Evolutionary conservation across 2,888 invertebrate species (phyloP), one percentile per base, ranked within the genome.

Genomic region (Hypselothyrea guttata): DNA sequence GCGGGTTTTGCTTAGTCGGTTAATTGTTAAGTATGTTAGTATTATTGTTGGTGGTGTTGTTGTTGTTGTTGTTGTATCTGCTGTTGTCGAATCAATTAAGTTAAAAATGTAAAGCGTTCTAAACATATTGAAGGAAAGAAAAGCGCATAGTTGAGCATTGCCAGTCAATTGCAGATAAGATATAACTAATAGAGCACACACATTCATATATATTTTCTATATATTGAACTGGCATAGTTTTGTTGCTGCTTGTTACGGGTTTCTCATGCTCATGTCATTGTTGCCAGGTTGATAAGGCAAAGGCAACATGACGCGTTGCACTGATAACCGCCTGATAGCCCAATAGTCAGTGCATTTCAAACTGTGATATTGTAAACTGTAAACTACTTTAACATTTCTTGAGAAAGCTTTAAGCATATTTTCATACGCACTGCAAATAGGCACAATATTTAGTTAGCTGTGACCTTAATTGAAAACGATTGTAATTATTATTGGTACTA

Each of bases 211-310:
- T 22, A 22, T 2, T n/a, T n/a, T n/a, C n/a, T n/a, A n/a, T n/a
- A n/a, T n/a, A n/a, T 22, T 2, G 22, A 22, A 22, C 56, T 77
- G 76, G 82, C 82, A 77, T 78, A 77, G 75, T 82, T 76, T 63
- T 52, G 54, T 54, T 56, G 34, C 45, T 48, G 48, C 18, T 51
- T 56, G 57, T 54, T 63, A 45, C 51, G 46, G 61, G 40, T 46
- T 54, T 34, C 22, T 28, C 41, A 62, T 68, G 71, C 62, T 62
- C 58, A 30, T 64, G 65, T 70, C 67, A 41, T 70, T 77, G 83
- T 83, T 83, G 77, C 83, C 83, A 67, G 67, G 77, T 75, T 79
- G 83, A 83, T 83, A 81, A 77, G 71, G 44, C 13, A 13, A 37
- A 7, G 41, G 56, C 63, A 72, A 72, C 68, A 71, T 71, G 71